Percentiles rank a stretch among this genome's conserved stretches.
Evolutionary conservation across 2,797 vertebrate species (phyloP).

Genomic region (Myioborus miniatus): DNA sequence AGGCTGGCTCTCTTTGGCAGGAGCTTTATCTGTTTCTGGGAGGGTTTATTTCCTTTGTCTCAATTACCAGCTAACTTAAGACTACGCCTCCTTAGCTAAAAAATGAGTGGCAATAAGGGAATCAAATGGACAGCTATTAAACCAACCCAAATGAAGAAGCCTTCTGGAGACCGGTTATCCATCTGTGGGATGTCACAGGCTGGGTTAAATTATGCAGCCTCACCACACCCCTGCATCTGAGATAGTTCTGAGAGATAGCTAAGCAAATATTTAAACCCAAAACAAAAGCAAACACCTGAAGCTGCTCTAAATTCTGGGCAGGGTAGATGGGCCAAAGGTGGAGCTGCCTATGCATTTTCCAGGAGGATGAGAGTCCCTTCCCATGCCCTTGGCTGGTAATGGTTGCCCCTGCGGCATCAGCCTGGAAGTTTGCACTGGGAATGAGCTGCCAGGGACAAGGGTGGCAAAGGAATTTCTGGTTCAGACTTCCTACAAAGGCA

Average conservation of each 20-base stretch:
- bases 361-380: neutral
- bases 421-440: neutral
- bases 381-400: neutral
- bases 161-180: neutral
- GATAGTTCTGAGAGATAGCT: conserved; percentile 33
- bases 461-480: neutral
- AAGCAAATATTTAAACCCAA: neutral
- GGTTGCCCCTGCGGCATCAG: neutral
- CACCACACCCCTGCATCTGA: neutral
- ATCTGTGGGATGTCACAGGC: neutral
- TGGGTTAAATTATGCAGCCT: conserved; percentile 1
- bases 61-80: neutral
- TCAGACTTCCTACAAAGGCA: neutral
- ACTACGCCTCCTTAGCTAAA: neutral
- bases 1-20: neutral
- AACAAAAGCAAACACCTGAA: conserved; percentile 15
- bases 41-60: neutral
- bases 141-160: neutral
- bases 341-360: neutral
- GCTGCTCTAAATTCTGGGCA: neutral
- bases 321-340: neutral
- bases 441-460: neutral
- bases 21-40: neutral
- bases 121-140: conserved; percentile 3
- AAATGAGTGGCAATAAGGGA: neutral